These are phyloP conservation scores for Labeo catla DNA, from an alignment of 2,113 vertebrate genomes.

Conservation along the genomic window DNA sequence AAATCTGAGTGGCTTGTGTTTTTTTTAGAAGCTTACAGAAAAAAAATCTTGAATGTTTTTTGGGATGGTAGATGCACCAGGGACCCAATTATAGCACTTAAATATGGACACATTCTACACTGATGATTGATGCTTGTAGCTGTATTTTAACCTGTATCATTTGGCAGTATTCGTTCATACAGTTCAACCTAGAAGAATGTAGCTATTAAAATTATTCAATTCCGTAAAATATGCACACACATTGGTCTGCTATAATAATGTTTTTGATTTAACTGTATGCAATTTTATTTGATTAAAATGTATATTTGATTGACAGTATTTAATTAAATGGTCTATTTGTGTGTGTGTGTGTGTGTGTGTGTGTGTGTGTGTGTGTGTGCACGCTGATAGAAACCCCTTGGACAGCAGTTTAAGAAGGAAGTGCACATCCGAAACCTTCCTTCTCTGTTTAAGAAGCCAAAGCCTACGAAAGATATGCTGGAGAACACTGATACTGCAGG, in stretches of 20 bases:
- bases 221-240: too few relatives aligned
- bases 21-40: too few relatives aligned
- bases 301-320: not conserved
- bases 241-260: not conserved
- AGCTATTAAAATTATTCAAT: too few relatives aligned
- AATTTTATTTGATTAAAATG: not conserved
- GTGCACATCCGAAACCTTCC: conserved; percentile 98
- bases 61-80: too few relatives aligned
- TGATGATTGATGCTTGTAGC: too few relatives aligned
- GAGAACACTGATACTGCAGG: conserved; percentile 73
- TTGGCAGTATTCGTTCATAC: too few relatives aligned
- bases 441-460: conserved; percentile 91
- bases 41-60: too few relatives aligned
- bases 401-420: conserved; percentile 97
- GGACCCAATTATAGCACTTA: too few relatives aligned
- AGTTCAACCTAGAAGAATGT: too few relatives aligned
- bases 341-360: not conserved
- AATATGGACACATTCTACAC: too few relatives aligned
- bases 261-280: not conserved
- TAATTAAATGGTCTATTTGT: conserved; percentile 52
- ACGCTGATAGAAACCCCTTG: conserved; percentile 87
- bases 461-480: conserved; percentile 81
- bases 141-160: too few relatives aligned
- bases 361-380: not conserved
- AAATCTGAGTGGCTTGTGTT: too few relatives aligned